phyloP scores from a whole-genome alignment of 2,888 invertebrate species.

The Brenthis ino region DNA sequence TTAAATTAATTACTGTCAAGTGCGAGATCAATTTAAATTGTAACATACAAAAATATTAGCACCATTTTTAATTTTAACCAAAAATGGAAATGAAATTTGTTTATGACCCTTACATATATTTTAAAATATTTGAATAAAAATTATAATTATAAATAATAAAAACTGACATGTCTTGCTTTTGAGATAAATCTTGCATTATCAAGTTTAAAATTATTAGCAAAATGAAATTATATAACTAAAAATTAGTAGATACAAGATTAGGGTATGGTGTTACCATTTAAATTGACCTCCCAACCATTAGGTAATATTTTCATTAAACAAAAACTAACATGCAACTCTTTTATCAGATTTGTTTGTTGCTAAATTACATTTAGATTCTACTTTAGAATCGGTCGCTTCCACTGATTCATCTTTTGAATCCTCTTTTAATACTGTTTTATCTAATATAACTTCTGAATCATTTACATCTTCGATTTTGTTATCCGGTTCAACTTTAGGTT shows the following conservation, averaged over 20 bases:
- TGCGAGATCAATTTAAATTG: conserved; percentile 36
- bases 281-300: not conserved
- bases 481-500: conserved; percentile 3
- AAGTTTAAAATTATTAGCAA: no score
- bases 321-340: not conserved
- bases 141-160: no score
- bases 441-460: conserved; percentile 1
- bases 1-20: conserved; percentile 19
- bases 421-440: conserved; percentile 17
- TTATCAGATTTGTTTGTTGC: not conserved
- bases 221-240: no score
- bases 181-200: no score
- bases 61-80: conserved; percentile 15
- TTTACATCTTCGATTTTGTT: conserved; percentile 7
- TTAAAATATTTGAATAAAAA: not conserved
- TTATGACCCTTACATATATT: not conserved
- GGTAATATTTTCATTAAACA: conserved; percentile 2
- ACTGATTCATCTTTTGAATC: conserved; percentile 3
- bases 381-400: not conserved
- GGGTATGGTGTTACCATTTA: conserved; percentile 3
- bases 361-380: conserved; percentile 11
- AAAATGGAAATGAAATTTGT: not conserved
- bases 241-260: no score
- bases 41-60: conserved; percentile 24
- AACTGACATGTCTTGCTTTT: no score